Evolutionary conservation across 2,113 vertebrate species (phyloP), one percentile per base, ranked within the genome.

Genomic region (Chascanopsetta lugubris): DNA sequence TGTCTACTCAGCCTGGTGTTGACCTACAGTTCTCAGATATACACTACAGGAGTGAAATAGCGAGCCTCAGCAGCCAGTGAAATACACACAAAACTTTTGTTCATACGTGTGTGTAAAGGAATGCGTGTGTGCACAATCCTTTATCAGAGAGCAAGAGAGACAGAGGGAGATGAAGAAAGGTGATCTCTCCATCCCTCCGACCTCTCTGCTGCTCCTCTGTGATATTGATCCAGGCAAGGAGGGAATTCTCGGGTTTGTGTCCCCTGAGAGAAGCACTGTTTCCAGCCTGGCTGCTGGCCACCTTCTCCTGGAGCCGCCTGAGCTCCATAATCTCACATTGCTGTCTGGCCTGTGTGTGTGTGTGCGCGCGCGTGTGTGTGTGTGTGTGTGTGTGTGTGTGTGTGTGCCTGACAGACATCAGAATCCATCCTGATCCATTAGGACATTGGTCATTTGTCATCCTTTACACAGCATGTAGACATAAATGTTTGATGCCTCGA

Each of bases 211-310:
- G 69, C 70, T 78, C 53, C 26, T 46, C 17, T 17, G 5, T 15
- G 1, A 22, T 74, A 86, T 86, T 46, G 83, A 89, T 80, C 67
- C 64, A 20, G 18, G 45, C n/a, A 2, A 64, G 73, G 10, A 17
- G 73, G 75, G 59, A 71, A 72, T 83, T 86, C 75, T 69, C 47
- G 46, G 26, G 21, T 50, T 51, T 40, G 49, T 42, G 65, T 68
- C 67, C 69, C 75, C 42, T 64, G 82, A 49, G 71, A 34, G 4
- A 3, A 61, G 46, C 29, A 7, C 59, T 27, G 66, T 40, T 66
- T 83, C 69, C 69, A 70, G 59, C 59, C 77, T 69, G 69, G 69
- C 76, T 69, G 54, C 29, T 29, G 8, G 75, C 71, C 61, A 70
- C 1, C 0, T 47, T 63, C 42, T 43, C 55, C n/a, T 55, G 42